These are phyloP conservation scores for Bubo bubo DNA, from an alignment of 2,113 vertebrate species.

Conservation along the genomic window DNA sequence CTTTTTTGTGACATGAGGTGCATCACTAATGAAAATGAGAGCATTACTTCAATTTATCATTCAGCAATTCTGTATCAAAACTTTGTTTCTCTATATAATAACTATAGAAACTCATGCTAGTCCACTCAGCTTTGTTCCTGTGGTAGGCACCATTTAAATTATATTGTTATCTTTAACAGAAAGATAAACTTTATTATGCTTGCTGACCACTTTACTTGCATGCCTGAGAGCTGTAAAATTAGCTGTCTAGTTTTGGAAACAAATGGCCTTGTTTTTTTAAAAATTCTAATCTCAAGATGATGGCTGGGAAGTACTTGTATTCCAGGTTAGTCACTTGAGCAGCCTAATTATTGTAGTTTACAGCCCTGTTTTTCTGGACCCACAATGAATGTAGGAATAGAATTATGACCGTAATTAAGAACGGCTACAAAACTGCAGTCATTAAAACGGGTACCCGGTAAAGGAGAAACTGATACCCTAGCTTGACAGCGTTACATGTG, in stretches of 20 bases:
- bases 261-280: neutral
- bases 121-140: neutral
- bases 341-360: neutral
- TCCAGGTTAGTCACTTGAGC: neutral
- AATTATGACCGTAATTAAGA: neutral
- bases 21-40: neutral
- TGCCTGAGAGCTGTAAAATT: neutral
- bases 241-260: neutral
- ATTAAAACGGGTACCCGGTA: neutral
- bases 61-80: neutral
- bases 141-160: neutral
- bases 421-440: neutral
- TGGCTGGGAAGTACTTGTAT: neutral
- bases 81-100: neutral
- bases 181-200: neutral
- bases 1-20: neutral
- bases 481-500: neutral
- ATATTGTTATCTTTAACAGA: neutral
- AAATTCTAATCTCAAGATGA: neutral
- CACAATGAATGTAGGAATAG: neutral
- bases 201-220: neutral
- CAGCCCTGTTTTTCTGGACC: neutral
- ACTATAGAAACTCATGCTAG: neutral
- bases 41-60: neutral
- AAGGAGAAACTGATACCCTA: neutral